Conservation (phyloP, 2,888 invertebrate genomes). For the Dasysyrphus tricinctus region DNA sequence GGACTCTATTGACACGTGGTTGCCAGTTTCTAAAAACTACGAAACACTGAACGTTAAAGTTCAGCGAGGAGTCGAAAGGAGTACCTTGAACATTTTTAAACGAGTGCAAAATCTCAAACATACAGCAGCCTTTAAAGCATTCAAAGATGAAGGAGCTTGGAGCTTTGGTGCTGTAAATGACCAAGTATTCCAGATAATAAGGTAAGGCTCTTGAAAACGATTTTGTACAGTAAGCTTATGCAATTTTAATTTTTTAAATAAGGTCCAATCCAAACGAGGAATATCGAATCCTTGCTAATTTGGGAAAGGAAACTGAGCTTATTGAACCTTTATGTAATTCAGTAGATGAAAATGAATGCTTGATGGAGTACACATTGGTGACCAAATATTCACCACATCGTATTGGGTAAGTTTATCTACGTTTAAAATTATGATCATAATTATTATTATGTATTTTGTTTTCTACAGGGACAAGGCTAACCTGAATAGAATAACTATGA, state of each 20-base stretch:
- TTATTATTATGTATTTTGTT: neutral
- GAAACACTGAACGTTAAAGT: constrained; percentile 85
- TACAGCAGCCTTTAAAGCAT: constrained; percentile 81
- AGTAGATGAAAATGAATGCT: constrained; percentile 49
- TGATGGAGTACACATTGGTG: constrained; percentile 79
- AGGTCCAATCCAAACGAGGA: constrained; percentile 79
- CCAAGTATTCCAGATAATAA: constrained; percentile 80
- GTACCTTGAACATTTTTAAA: constrained; percentile 86
- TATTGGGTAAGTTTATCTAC: constrained; percentile 77
- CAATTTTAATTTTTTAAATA: neutral
- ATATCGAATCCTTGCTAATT: constrained; percentile 79
- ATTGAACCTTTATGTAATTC: constrained; percentile 76
- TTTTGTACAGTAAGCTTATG: neutral
- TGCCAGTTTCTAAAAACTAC: constrained; percentile 88
- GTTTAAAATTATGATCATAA: neutral
- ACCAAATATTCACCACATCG: constrained; percentile 78
- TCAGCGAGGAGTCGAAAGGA: constrained; percentile 84
- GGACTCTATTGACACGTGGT: constrained; percentile 85
- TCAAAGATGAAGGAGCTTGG: constrained; percentile 78
- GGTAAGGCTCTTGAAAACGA: constrained; percentile 72
- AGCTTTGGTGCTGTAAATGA: constrained; percentile 79
- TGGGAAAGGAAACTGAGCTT: constrained; percentile 79
- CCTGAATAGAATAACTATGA: constrained; percentile 77
- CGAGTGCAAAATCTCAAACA: constrained; percentile 84
- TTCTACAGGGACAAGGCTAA: constrained; percentile 77